A percentile compares a stretch with the other conserved stretches of the same genome.
Evolutionary conservation across 2,113 vertebrate genomes (phyloP).

Genomic region (Gymnobelideus leadbeateri): DNA sequence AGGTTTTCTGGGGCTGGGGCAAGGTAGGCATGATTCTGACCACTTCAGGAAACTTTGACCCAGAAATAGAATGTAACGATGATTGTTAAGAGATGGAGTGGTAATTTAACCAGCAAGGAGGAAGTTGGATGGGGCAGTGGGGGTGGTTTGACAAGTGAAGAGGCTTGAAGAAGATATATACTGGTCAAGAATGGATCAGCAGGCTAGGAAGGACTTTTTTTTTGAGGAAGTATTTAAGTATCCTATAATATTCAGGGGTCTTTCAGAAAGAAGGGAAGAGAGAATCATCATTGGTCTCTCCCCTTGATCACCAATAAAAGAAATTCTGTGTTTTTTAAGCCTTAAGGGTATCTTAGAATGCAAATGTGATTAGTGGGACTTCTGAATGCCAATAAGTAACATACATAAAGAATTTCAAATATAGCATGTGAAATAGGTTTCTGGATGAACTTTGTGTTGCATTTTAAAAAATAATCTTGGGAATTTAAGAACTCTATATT

Average conservation of each 20-base stretch:
- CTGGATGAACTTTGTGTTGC: not conserved
- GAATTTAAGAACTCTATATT: not conserved
- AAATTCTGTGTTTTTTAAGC: not conserved
- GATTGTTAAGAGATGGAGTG: not conserved
- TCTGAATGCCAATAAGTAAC: not conserved
- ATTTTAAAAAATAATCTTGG: conserved; percentile 19
- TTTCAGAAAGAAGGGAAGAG: not conserved
- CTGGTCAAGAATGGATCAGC: not conserved
- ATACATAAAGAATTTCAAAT: conserved; percentile 25
- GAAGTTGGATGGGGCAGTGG: not conserved
- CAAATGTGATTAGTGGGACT: conserved; percentile 17
- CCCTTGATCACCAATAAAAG: not conserved
- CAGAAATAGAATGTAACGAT: not conserved
- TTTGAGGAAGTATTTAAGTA: not conserved
- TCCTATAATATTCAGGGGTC: not conserved
- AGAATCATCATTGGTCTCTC: not conserved
- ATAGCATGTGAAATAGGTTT: not conserved
- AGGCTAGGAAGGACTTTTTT: not conserved
- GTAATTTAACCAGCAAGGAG: not conserved
- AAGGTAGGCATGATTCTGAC: not conserved
- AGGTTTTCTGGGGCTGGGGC: not conserved
- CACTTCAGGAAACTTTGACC: not conserved
- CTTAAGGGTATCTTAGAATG: not conserved
- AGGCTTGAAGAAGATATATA: not conserved
- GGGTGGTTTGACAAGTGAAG: not conserved